These are phyloP conservation scores for Drosophila kikkawai DNA, from an alignment of 1,140 invertebrate species.

Conservation along the genomic window DNA sequence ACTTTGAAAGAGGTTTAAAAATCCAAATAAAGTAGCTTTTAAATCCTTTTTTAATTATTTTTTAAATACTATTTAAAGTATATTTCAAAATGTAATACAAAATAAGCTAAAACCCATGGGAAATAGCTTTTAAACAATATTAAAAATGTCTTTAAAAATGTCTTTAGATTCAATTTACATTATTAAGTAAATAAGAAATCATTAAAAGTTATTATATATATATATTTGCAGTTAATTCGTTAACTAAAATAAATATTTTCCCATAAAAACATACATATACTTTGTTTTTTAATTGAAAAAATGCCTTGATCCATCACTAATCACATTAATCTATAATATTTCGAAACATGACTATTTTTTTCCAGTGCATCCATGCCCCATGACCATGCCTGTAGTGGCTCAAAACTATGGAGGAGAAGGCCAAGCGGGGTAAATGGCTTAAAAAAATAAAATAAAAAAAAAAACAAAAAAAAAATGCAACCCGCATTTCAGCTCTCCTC, in stretches of 20 bases:
- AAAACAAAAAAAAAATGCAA: constrained; percentile 39
- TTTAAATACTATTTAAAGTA: neutral
- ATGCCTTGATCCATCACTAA: no score
- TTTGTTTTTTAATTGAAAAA: neutral
- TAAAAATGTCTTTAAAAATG: neutral
- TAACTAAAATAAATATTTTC: neutral
- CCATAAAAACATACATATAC: no score
- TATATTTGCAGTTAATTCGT: neutral
- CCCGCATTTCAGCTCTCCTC: constrained; percentile 45
- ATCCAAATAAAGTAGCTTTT: neutral
- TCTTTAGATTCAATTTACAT: neutral
- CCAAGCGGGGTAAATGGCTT: neutral
- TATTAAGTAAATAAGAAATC: neutral
- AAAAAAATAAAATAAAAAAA: neutral
- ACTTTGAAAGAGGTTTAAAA: neutral
- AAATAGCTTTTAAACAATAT: neutral
- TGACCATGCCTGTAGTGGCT: constrained; percentile 16
- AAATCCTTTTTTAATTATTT: neutral
- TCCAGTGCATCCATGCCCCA: neutral
- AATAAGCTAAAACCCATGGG: no score
- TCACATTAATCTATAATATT: neutral
- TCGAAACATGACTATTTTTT: neutral
- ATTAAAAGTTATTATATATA: neutral
- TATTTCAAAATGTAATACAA: no score
- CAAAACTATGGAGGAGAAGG: constrained; percentile 12